phyloP scores from a whole-genome alignment of 1,140 invertebrate species.

The Eupristina koningsbergeri region DNA sequence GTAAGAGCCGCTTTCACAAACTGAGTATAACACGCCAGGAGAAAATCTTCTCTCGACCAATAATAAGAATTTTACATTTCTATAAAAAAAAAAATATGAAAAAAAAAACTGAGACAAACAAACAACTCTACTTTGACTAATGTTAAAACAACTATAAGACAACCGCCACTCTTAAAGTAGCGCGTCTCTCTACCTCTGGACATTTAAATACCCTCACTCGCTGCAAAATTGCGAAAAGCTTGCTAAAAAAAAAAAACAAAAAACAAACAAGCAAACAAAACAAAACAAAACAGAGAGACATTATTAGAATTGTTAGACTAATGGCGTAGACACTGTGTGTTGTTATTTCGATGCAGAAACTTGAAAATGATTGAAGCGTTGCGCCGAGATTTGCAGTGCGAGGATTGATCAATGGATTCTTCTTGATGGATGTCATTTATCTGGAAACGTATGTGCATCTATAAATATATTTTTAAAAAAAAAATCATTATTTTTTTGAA shows the following conservation, averaged over 20 bases:
- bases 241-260: too few relatives aligned
- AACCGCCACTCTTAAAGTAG: background rate
- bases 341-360: slow-evolving; percentile 35
- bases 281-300: slow-evolving; percentile 11
- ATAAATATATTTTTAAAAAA: background rate
- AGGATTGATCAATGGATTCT: background rate
- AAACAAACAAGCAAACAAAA: too few relatives aligned
- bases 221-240: too few relatives aligned
- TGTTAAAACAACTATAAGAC: slow-evolving; percentile 16
- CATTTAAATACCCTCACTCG: slow-evolving; percentile 4
- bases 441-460: slow-evolving; percentile 5
- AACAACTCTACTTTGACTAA: slow-evolving; percentile 40
- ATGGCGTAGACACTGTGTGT: slow-evolving; percentile 33
- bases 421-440: slow-evolving; percentile 19
- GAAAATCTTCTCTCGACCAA: slow-evolving; percentile 53
- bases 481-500: background rate
- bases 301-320: slow-evolving; percentile 46
- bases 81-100: slow-evolving; percentile 47
- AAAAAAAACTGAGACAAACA: slow-evolving; percentile 37
- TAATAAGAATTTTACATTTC: slow-evolving; percentile 53
- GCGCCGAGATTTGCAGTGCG: slow-evolving; percentile 19
- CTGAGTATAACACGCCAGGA: slow-evolving; percentile 40
- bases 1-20: slow-evolving; percentile 37
- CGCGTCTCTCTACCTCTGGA: slow-evolving; percentile 36
- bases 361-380: slow-evolving; percentile 38